Base-by-base conservation (phyloP, 2,113 vertebrate species). In the Sphyrna mokarran region DNA sequence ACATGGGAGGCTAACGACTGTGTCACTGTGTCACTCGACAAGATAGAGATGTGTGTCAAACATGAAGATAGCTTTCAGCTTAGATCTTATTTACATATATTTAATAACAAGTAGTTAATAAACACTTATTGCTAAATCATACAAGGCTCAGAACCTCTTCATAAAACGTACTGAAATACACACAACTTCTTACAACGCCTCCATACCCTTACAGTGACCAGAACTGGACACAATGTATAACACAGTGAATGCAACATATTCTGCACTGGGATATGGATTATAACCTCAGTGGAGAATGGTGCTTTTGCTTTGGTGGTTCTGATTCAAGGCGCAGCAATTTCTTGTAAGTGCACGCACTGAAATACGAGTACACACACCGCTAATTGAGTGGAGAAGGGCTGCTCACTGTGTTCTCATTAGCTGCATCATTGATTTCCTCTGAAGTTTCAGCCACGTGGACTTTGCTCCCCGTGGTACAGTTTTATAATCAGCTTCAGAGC, bases 381-480 rank as follows among this genome's bases (percentile, higher is more conserved):
- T 83, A 7, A 78, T 58, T 61, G 40, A 33, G 95, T 33, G 26
- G 29, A 22, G 95, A 78, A 95, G 87, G 93, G 87, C 11, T 0
- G 0, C 0, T 86, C 80, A 66, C 70, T 96, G 87, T 94, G 95
- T n/a, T 95, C 40, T 96, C 66, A 69, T 63, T 95, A 95, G 33
- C 54, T 76, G 18, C 70, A 94, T 94, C 23, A 96, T 3, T 54
- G 78, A 83, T 80, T 96, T 96, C n/a, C 90, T 23, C 26, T 5
- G 9, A 76, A n/a, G 1, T 61, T 89, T 58, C 23, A 33, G 87
- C 54, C 58, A 61, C 11, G 7, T 37, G 96, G 96, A 96, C 95
- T 96, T 93, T 96, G 96, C 95, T 97, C 97, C 90, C 96, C 95
- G 96, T 96, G 96, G 96, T 96, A 95, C 76, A 96, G 97, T 96